Conservation (phyloP, 2,888 invertebrate genomes). For the Altica lythri region DNA sequence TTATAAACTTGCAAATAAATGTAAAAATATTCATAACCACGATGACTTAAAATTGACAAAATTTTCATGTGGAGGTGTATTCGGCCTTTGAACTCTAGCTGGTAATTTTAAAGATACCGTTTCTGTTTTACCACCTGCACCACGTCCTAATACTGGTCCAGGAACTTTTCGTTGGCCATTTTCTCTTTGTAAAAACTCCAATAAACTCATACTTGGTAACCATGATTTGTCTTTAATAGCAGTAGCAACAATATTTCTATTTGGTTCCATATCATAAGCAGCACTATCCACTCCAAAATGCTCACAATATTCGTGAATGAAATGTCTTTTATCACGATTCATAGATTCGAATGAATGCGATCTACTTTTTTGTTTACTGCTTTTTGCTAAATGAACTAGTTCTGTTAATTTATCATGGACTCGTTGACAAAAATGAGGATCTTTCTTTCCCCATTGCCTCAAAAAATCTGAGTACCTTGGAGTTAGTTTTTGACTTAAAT, state of each 20-base stretch:
- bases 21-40: slow-evolving; percentile 26
- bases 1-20: slow-evolving; percentile 31
- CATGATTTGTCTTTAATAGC: slow-evolving; percentile 76
- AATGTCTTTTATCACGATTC: slow-evolving; percentile 89
- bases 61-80: slow-evolving; percentile 40
- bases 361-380: slow-evolving; percentile 63
- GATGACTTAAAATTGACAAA: slow-evolving; percentile 25
- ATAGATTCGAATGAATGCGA: slow-evolving; percentile 87
- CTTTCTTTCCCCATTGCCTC: slow-evolving; percentile 80
- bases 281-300: slow-evolving; percentile 94
- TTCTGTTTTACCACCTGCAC: slow-evolving; percentile 43
- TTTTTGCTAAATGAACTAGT: slow-evolving; percentile 85
- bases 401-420: slow-evolving; percentile 84
- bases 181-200: slow-evolving; percentile 81
- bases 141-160: slow-evolving; percentile 60
- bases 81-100: slow-evolving; percentile 37
- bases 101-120: slow-evolving; percentile 48
- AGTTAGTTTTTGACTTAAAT: slow-evolving; percentile 76
- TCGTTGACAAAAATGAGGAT: slow-evolving; percentile 77
- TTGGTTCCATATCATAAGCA: slow-evolving; percentile 94
- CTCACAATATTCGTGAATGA: slow-evolving; percentile 93
- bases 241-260: slow-evolving; percentile 92
- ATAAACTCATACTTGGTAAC: slow-evolving; percentile 84
- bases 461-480: slow-evolving; percentile 88
- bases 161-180: slow-evolving; percentile 80